phyloP scores from a whole-genome alignment of 2,888 invertebrate species.

The Drosophila robusta region DNA sequence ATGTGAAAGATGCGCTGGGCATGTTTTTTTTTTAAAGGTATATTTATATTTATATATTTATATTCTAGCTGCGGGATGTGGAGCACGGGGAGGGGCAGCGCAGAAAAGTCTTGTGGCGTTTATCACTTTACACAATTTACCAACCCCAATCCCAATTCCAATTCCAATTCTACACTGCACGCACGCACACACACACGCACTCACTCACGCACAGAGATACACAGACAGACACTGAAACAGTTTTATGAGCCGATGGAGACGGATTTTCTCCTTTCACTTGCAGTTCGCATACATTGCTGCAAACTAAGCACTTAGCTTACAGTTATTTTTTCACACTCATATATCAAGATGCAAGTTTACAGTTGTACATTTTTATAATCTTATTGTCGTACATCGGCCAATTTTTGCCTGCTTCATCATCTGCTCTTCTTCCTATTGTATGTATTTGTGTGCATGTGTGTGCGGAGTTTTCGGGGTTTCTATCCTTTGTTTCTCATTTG shows the following conservation, averaged over 20 bases:
- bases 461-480: constrained; percentile 78
- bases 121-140: constrained; percentile 70
- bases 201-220: constrained; percentile 27
- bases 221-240: constrained; percentile 36
- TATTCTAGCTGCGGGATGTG: constrained; percentile 1
- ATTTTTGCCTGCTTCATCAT: constrained; percentile 60
- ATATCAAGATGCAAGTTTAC: constrained; percentile 23
- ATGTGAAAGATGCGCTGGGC: constrained; percentile 98
- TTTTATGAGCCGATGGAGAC: constrained; percentile 37
- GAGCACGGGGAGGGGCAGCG: constrained; percentile 1
- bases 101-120: constrained; percentile 36
- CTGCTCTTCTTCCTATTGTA: constrained; percentile 74
- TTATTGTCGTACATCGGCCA: constrained; percentile 51
- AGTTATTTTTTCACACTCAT: constrained; percentile 21
- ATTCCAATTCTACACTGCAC: constrained; percentile 53
- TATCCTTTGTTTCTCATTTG: constrained; percentile 81
- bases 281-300: constrained; percentile 33
- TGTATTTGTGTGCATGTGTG: constrained; percentile 59
- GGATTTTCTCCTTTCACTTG: constrained; percentile 65
- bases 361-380: constrained; percentile 47
- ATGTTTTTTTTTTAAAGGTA: constrained; percentile 84
- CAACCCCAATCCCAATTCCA: constrained; percentile 70
- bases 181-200: constrained; percentile 30
- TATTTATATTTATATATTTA: neutral
- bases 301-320: constrained; percentile 26